phyloP scores from a whole-genome alignment of 2,113 vertebrate genomes.

The Reinhardtius hippoglossoides region DNA sequence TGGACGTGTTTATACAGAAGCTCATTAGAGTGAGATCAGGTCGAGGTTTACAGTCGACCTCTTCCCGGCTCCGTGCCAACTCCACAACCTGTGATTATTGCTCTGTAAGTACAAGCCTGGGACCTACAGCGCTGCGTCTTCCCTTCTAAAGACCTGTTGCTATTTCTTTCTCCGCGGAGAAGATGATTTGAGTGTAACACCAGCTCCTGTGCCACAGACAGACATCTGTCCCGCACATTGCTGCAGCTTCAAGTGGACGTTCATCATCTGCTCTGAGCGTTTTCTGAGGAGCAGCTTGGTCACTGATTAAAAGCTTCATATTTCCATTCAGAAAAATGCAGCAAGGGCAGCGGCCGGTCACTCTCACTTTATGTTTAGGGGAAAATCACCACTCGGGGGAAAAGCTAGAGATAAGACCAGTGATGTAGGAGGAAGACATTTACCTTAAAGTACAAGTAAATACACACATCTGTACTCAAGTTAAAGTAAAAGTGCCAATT shows the following conservation, averaged over 20 bases:
- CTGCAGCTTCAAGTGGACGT: background rate
- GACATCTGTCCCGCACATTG: conserved; percentile 86
- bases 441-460: no score
- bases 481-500: no score
- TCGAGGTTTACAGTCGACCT: conserved; percentile 43
- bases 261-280: conserved; percentile 52
- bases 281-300: conserved; percentile 19
- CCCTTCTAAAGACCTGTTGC: conserved; percentile 47
- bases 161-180: conserved; percentile 56
- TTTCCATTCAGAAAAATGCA: conserved; percentile 31
- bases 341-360: background rate
- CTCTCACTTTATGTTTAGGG: conserved; percentile 9
- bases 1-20: conserved; percentile 47
- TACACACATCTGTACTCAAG: no score
- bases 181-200: conserved; percentile 43
- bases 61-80: conserved; percentile 44
- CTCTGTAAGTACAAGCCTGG: conserved; percentile 45
- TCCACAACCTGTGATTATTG: conserved; percentile 67
- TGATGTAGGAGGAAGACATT: no score
- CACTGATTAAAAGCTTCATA: conserved; percentile 44
- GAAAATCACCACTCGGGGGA: background rate
- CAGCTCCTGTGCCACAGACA: conserved; percentile 55
- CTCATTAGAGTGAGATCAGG: conserved; percentile 61
- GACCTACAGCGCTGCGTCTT: conserved; percentile 57
- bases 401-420: no score